phyloP scores from a whole-genome alignment of 1,140 invertebrate genomes.

The Periplaneta americana region DNA sequence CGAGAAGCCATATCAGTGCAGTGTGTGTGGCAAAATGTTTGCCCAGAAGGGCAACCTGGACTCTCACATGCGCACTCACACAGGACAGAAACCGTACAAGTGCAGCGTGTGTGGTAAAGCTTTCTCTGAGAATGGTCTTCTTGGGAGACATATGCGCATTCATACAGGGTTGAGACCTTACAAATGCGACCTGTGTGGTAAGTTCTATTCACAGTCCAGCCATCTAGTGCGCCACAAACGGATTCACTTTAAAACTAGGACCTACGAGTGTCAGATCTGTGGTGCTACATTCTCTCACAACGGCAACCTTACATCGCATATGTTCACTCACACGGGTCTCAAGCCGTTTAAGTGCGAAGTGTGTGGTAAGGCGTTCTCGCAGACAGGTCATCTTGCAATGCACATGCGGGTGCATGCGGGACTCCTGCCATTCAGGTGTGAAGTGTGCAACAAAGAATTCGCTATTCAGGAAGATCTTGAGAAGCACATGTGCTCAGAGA shows the following conservation, averaged over 20 bases:
- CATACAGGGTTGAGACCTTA: constrained; percentile 41
- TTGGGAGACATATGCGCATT: constrained; percentile 36
- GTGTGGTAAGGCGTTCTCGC: background rate
- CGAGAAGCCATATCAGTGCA: no score
- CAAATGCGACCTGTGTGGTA: constrained; percentile 24
- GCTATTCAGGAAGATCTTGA: background rate
- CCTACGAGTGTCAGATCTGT: background rate
- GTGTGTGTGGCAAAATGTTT: no score
- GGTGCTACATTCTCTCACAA: background rate
- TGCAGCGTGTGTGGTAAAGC: constrained; percentile 53
- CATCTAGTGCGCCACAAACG: background rate
- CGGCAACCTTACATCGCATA: background rate
- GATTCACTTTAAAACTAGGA: no score
- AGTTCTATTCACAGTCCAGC: background rate
- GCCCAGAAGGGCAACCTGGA: no score
- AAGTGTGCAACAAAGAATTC: background rate
- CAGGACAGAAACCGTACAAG: constrained; percentile 65
- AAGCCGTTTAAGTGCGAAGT: background rate
- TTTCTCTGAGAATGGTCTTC: constrained; percentile 42
- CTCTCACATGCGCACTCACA: constrained; percentile 59
- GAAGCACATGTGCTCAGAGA: background rate
- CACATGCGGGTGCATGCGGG: background rate
- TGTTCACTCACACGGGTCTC: background rate
- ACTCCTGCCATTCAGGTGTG: background rate
- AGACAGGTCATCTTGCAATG: background rate